A percentile compares a stretch with the other conserved stretches of the same genome.
phyloP scores from a whole-genome alignment of 2,797 vertebrate species.

The Pogoniulus pusillus region DNA sequence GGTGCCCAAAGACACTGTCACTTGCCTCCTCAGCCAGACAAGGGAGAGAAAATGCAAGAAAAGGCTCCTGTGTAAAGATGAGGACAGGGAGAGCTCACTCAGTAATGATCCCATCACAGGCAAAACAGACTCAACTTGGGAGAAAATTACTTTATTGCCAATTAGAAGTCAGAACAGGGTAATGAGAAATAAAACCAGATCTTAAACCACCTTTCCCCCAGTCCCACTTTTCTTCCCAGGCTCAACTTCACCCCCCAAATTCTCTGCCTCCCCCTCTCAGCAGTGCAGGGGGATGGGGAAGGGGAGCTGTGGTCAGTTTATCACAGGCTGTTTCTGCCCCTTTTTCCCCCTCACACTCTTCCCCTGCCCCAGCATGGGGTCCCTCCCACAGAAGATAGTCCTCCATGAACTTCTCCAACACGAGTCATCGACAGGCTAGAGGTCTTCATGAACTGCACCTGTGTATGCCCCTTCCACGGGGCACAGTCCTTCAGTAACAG shows the following conservation, averaged over 20 bases:
- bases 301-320: not conserved
- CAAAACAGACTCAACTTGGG: not conserved
- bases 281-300: accelerated
- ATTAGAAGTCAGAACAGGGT: not conserved
- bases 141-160: not conserved
- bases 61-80: accelerated
- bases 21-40: not conserved
- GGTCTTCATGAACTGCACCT: not conserved
- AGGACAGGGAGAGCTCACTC: not conserved
- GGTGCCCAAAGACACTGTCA: not conserved
- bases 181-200: not conserved
- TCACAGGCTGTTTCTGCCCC: accelerated
- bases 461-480: not conserved
- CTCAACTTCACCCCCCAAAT: not conserved
- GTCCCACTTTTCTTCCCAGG: not conserved
- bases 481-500: not conserved
- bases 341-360: not conserved
- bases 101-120: not conserved
- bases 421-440: not conserved
- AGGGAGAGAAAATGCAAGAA: accelerated
- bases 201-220: not conserved
- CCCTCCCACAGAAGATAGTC: not conserved
- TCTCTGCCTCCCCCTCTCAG: not conserved
- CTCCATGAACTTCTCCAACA: not conserved
- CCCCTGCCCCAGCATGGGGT: not conserved